Evolutionary conservation across 2,797 vertebrate genomes (phyloP), one percentile per base, ranked within the genome.

Genomic region (Semaprochilodus insignis): DNA sequence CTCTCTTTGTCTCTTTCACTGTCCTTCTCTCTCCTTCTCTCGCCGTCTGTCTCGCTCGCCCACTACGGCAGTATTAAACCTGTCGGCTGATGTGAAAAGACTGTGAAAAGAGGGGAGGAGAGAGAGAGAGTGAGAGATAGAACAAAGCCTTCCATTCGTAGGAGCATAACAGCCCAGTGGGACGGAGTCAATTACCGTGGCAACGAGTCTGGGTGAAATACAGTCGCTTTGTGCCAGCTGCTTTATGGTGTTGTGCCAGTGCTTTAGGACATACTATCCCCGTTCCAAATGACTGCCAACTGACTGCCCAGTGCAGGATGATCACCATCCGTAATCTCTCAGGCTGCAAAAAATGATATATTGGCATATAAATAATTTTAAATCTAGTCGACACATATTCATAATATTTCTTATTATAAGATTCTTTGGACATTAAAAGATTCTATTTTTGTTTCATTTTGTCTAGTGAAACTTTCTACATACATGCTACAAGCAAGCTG

Each of bases 81-180:
- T 72, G 51, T 13, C 17, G 66, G 57, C 21, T 75, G 82, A 59
- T 44, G 73, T 75, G 57, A 40, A 60, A 31, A 76, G 73, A 55
- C 48, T 54, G 51, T 13, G 27, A 52, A 21, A 51, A 40, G 59
- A 55, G 27, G 77, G 67, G 19, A 57, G 48, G 15, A 60, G 21
- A 63, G 36, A 74, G 75, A 21, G 67, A 52, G 65, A 81, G 27
- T 14, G 25, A 67, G 76, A 59, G 31, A 36, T 59, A 55, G 27
- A 81, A 85, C 81, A 81, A 85, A 71, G 40, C 36, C 66, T 59
- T 75, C n/a, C 55, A 31, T 72, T 74, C 25, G 80, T 69, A 31
- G 62, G 31, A 57, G 85, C 62, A 48, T 52, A 80, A 74, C 15
- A 31, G 65, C 55, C 44, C 31, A 25, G 44, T 57, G 21, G 77